A percentile compares a stretch with the other conserved stretches of the same genome.
These are phyloP conservation scores for Drosophila eugracilis DNA, from an alignment of 1,140 invertebrate genomes.

Conservation along the genomic window DNA sequence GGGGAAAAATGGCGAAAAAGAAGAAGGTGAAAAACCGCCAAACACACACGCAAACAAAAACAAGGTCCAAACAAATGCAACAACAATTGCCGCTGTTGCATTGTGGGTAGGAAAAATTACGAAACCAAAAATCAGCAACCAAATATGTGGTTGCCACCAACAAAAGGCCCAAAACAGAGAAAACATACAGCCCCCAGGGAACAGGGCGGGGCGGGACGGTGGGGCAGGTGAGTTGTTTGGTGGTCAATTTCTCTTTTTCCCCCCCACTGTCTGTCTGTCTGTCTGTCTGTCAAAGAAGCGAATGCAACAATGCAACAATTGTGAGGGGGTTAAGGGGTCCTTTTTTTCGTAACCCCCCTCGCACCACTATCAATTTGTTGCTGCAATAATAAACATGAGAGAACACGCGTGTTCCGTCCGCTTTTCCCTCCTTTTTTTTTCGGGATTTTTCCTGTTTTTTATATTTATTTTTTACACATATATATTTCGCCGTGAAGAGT, in stretches of 20 bases:
- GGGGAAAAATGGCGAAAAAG: conserved; percentile 36
- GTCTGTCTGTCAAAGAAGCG: conserved; percentile 32
- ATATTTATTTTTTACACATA: neutral
- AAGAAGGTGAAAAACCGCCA: conserved; percentile 70
- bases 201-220: neutral
- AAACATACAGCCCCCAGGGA: conserved; percentile 19
- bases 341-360: neutral
- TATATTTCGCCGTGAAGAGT: conserved; percentile 1
- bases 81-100: conserved; percentile 50
- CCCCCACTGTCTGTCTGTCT: conserved; percentile 6
- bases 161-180: conserved; percentile 76
- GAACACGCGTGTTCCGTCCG: conserved; percentile 63
- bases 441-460: conserved; percentile 6
- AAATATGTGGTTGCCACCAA: conserved; percentile 82
- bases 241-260: conserved; percentile 58
- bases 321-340: neutral
- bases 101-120: conserved; percentile 78
- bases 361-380: conserved; percentile 25
- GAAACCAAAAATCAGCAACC: conserved; percentile 84
- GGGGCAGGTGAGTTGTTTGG: conserved; percentile 72
- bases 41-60: conserved; percentile 69
- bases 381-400: conserved; percentile 72
- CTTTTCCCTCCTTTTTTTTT: neutral
- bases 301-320: conserved; percentile 52
- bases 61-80: conserved; percentile 66